These are phyloP conservation scores for Chanos chanos DNA, from an alignment of 2,797 vertebrate genomes.

Conservation along the genomic window DNA sequence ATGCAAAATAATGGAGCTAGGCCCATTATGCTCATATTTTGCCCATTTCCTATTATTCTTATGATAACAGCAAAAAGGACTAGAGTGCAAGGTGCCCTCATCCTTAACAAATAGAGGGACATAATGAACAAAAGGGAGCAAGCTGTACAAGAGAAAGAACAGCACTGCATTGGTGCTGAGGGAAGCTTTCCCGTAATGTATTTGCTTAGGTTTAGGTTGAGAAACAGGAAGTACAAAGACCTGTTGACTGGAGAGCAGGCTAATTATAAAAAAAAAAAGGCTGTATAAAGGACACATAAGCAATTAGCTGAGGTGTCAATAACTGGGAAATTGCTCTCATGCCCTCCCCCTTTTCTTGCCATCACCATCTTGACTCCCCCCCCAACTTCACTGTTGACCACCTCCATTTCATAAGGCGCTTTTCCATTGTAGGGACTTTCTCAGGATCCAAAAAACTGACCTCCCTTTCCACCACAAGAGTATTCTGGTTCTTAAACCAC, in stretches of 20 bases:
- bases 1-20: constrained; percentile 9
- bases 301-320: no score
- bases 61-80: constrained; percentile 4
- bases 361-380: no score
- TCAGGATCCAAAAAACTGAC: no score
- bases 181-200: constrained; percentile 1
- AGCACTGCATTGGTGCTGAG: background rate
- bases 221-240: constrained; percentile 10
- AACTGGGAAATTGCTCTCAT: no score
- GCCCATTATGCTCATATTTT: constrained; percentile 8
- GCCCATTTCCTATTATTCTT: constrained; percentile 10
- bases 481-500: no score
- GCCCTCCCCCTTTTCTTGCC: no score
- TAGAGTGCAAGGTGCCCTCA: background rate
- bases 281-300: constrained; percentile 27
- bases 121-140: constrained; percentile 16
- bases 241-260: constrained; percentile 1
- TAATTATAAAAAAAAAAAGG: background rate
- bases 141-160: constrained; percentile 9
- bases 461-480: no score
- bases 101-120: background rate
- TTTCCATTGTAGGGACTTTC: no score
- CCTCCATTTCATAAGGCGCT: no score
- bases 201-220: constrained; percentile 1
- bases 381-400: no score